Conservation (phyloP, 2,113 vertebrate genomes). For the Pangasianodon hypophthalmus region DNA sequence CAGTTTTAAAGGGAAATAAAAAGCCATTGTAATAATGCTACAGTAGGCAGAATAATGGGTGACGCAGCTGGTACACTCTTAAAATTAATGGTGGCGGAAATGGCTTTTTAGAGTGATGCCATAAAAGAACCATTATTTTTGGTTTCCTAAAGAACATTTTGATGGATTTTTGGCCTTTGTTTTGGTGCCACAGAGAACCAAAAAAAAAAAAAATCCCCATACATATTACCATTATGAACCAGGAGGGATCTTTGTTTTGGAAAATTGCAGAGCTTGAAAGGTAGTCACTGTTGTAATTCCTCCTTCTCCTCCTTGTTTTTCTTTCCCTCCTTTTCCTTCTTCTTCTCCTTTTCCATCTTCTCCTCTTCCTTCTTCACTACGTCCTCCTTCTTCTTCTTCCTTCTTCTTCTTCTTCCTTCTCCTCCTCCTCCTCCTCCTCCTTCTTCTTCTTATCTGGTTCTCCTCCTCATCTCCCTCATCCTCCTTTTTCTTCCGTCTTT, state of each 20-base stretch:
- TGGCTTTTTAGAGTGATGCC: neutral
- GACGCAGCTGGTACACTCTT: neutral
- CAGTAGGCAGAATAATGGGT: neutral
- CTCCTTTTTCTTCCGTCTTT: neutral
- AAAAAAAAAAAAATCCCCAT: neutral
- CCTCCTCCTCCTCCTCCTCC: neutral
- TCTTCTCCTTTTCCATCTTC: no score
- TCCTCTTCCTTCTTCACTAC: neutral
- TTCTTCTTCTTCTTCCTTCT: neutral
- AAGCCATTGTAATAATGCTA: conserved; percentile 1
- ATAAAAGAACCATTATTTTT: neutral
- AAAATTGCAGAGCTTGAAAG: neutral
- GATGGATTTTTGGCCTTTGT: neutral
- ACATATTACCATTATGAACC: neutral
- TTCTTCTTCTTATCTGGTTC: neutral
- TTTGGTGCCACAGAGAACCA: neutral
- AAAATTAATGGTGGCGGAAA: conserved; percentile 17
- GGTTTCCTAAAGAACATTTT: neutral
- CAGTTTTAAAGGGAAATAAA: conserved; percentile 6
- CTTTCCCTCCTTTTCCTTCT: neutral
- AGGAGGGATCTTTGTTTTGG: neutral
- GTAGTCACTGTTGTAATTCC: neutral
- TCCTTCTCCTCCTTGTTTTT: neutral
- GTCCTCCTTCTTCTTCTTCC: neutral
- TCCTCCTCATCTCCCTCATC: neutral